Evolutionary conservation across 2,797 vertebrate genomes (phyloP).

Genomic region (Clamator glandarius): DNA sequence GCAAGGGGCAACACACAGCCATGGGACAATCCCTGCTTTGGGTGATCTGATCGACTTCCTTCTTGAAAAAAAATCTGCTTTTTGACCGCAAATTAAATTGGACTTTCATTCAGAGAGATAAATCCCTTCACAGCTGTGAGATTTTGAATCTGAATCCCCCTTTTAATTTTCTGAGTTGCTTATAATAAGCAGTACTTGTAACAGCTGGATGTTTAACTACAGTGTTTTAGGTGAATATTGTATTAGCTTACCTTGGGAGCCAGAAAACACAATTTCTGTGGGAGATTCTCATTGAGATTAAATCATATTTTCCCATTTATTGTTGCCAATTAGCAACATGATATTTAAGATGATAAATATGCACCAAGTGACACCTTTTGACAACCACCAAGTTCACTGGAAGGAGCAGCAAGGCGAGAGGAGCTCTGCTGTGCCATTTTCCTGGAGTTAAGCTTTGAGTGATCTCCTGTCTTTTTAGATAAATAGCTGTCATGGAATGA

Average conservation of each 20-base stretch:
- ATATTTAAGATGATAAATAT: not conserved
- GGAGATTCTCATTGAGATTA: not conserved
- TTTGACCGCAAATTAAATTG: not conserved
- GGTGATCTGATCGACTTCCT: not conserved
- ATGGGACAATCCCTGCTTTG: not conserved
- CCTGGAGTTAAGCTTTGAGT: not conserved
- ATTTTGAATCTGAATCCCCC: not conserved
- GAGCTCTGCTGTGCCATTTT: not conserved
- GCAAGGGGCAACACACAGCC: rapidly evolving
- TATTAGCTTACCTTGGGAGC: not conserved
- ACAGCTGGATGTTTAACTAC: not conserved
- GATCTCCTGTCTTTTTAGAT: not conserved
- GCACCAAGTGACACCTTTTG: not conserved
- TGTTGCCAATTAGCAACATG: rapidly evolving
- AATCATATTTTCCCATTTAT: not conserved
- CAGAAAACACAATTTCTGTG: not conserved
- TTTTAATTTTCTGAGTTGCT: not conserved
- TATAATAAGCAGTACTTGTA: not conserved
- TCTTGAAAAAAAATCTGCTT: not conserved
- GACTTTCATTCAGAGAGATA: not conserved
- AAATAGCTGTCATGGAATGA: not conserved
- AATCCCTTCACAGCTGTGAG: not conserved
- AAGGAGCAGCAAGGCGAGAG: not conserved
- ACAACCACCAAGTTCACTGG: rapidly evolving
- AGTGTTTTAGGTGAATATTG: not conserved